Base-by-base conservation (phyloP, 2,113 vertebrate genomes). In the Ciconia boyciana region DNA sequence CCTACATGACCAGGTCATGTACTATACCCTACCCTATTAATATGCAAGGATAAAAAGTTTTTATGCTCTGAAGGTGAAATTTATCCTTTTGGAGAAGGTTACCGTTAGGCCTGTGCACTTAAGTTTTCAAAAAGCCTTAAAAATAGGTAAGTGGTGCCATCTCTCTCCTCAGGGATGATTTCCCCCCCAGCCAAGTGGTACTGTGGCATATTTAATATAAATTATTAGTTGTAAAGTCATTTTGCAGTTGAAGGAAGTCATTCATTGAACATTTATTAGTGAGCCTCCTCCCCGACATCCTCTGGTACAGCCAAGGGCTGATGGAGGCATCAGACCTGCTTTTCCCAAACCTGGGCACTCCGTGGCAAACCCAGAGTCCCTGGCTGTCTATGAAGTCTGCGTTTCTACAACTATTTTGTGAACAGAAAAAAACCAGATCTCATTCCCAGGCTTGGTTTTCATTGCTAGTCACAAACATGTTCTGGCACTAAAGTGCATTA, bases 41-140 rank as follows among this genome's bases (percentile, higher is more conserved):
- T 96, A 94, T 97, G 96, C 94, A 96, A 96, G 71, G 71, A 86
- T 80, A 16, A 83, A 68, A 77, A 70, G 51, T 12, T 83, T 85
- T 93, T 86, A 28, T 90, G 92, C 79, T 94, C 88, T 94, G 90
- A 95, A 89, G 71, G 34, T 95, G 94, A 95, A 95, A 86, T 92
- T 83, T 88, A 83, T 93, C 94, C 75, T 94, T 95, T 94, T 93
- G 89, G 95, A 91, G 93, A 90, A 94, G 89, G 83, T 95, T 84
- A 91, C 51, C n/a, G 4, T 94, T 80, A 86, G 95, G 82, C 87
- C 87, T 92, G 91, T 96, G 95, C 96, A 96, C 95, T 96, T 93
- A 90, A 93, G 62, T 90, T 94, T 87, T 95, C 66, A 77, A 62
- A 93, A 93, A 91, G 95, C 94, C 96, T 95, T 97, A 97, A 97